Base-by-base conservation (phyloP, 2,113 vertebrate species). In the Chlamydotis undulata region DNA sequence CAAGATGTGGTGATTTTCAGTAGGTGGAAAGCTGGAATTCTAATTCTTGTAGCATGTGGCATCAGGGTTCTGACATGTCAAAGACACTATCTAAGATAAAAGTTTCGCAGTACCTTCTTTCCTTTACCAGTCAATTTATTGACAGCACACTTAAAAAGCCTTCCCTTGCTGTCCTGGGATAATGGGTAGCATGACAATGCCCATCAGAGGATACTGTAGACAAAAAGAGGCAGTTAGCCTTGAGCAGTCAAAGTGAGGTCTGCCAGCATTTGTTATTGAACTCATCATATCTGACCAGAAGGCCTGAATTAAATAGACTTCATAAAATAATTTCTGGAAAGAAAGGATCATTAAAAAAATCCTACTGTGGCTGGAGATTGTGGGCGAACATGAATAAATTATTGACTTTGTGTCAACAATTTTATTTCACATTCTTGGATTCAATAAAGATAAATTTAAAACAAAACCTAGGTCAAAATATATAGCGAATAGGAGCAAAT, bases 381-480 rank as follows among this genome's bases (percentile, higher is more conserved):
- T 11, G 14, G 14, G 45, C 17, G 29, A 88, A 68, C 21, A 33
- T 43, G 65, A 91, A 94, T 89, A 89, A 93, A 94, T 82, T 78
- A 94, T 69, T 96, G 93, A 79, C n/a, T 87, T 87, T 77, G 14
- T 77, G 85, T 94, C 79, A 86, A 89, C 77, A 65, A 65, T 37
- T 80, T 87, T 4, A 89, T 84, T 92, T 60, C 15, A 28, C 19
- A n/a, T 89, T 68, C 61, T 35, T 74, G 41, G 47, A 18, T 82
- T 87, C 86, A 84, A 50, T 78, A 75, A 81, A 93, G 50, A 75
- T 50, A 83, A 60, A 87, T 84, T 56, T 87, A 64, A 86, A 79
- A 76, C 19, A 71, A 93, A 78, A 74, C 68, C 29, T 31, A 33
- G 19, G 84, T 78, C 52, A 92, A 77, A 93, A 74, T 37, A 6